Evolutionary conservation across 2,888 invertebrate genomes (phyloP), one percentile per base, ranked within the genome.

Genomic region (Agrochola litura): DNA sequence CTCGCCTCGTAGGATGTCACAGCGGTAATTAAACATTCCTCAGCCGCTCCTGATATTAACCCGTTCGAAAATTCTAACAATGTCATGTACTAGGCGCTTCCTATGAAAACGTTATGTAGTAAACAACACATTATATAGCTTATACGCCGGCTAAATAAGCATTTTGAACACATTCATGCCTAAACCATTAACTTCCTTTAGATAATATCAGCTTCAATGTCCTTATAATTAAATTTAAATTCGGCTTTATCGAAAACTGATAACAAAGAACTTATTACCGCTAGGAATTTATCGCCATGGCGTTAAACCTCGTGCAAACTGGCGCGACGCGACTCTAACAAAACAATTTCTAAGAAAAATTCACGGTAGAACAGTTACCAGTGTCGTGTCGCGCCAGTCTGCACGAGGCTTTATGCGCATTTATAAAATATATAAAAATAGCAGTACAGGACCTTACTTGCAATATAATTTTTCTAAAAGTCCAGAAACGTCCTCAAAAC

Each of bases 21-120:
- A 92, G 91, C 92, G 92, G 93, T 95, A 94, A 96, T 95, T 94
- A 95, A 94, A 95, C 95, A 95, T 95, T 95, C 95, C 95, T 86
- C 90, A 88, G 84, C 90, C 90, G 88, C 92, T 93, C 92, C 91
- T 93, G 92, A 94, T 94, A 94, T 94, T 93, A 94, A 94, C 94
- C 92, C 92, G 93, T 94, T 93, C 92, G 94, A 95, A 95, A 95
- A 95, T 95, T 93, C 93, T 91, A 95, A 95, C 94, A 94, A 95
- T 95, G 95, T 93, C 92, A 92, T 92, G 88, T 89, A 90, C 90
- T 92, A 92, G 91, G 87, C 88, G 90, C 90, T 91, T 90, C 90
- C 92, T 92, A 92, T 92, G 92, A 92, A 92, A 93, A 93, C 89
- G 89, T 80, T 88, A 77, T 80, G 70, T 79, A 82, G 76, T 85